Conservation (phyloP, 2,797 vertebrate genomes). For the Sebastolobus altivelis region DNA sequence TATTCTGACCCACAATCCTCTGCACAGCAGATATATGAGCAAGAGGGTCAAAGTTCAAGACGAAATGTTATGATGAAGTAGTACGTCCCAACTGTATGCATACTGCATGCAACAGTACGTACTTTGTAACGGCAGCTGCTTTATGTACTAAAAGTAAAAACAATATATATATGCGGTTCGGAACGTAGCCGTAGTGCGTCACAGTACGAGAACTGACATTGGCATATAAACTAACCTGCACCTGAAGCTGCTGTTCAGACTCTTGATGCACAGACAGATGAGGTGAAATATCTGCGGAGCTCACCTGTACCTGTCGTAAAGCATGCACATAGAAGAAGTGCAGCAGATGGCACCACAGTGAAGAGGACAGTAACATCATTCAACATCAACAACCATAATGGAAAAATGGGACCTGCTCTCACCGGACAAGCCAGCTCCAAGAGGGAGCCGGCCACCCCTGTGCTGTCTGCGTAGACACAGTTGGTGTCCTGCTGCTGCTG, state of each 20-base stretch:
- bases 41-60: too few species aligned
- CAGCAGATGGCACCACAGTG: background rate
- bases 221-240: slow-evolving; percentile 87
- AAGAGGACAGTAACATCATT: background rate
- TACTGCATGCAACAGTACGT: too few species aligned
- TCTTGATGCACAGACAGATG: slow-evolving; percentile 94
- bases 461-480: slow-evolving; percentile 98
- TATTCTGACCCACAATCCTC: too few species aligned
- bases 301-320: slow-evolving; percentile 90
- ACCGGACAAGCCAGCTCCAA: slow-evolving; percentile 98
- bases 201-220: background rate
- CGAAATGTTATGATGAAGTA: too few species aligned
- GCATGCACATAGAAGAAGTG: slow-evolving; percentile 42
- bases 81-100: too few species aligned
- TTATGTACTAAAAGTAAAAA: too few species aligned
- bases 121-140: too few species aligned
- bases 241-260: slow-evolving; percentile 95
- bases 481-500: slow-evolving; percentile 95
- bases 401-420: slow-evolving; percentile 60
- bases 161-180: too few species aligned
- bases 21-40: too few species aligned
- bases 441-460: slow-evolving; percentile 97
- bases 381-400: background rate
- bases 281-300: slow-evolving; percentile 91
- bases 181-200: background rate